A percentile compares a stretch with the other conserved stretches of the same genome.
Conservation (phyloP, 37 sponge, comb jelly and placozoan genomes). For the Mnemiopsis leidyi region DNA sequence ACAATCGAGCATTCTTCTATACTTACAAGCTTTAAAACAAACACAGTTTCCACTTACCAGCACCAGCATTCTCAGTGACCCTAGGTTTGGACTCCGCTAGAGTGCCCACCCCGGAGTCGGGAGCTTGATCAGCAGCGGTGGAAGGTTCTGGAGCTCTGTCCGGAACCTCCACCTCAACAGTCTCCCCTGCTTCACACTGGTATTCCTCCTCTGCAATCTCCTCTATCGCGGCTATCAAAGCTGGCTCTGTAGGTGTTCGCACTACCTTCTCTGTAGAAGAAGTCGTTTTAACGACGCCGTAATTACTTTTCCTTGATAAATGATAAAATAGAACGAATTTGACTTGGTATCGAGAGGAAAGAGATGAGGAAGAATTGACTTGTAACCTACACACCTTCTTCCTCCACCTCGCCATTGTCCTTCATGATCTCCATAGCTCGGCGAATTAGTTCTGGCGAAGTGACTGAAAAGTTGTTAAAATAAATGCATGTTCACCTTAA, state of each 20-base stretch:
- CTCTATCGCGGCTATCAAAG: slow-evolving; percentile 44
- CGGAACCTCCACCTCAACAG: slow-evolving; percentile 3
- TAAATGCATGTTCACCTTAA: too few relatives aligned
- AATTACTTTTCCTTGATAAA: too few relatives aligned
- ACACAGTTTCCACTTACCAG: too few relatives aligned
- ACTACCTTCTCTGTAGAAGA: neutral
- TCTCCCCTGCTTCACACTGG: slow-evolving; percentile 1
- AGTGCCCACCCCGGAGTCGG: slow-evolving; percentile 31
- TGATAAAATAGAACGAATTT: too few relatives aligned
- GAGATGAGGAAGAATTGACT: too few relatives aligned
- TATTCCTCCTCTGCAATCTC: slow-evolving; percentile 56
- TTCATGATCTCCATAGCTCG: slow-evolving; percentile 64
- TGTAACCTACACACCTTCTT: slow-evolving; percentile 38
- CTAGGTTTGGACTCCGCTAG: slow-evolving; percentile 12
- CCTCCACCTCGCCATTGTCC: slow-evolving; percentile 47
- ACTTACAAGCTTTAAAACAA: too few relatives aligned
- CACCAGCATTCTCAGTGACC: neutral
- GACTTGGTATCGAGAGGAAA: too few relatives aligned
- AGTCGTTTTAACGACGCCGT: neutral
- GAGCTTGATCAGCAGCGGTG: neutral
- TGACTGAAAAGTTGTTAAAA: neutral
- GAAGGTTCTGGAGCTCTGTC: neutral
- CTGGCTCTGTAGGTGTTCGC: neutral
- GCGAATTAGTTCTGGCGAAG: slow-evolving; percentile 56
- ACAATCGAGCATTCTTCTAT: too few relatives aligned